Conservation (phyloP, 1,140 invertebrate genomes). For the Drosophila baimaii region DNA sequence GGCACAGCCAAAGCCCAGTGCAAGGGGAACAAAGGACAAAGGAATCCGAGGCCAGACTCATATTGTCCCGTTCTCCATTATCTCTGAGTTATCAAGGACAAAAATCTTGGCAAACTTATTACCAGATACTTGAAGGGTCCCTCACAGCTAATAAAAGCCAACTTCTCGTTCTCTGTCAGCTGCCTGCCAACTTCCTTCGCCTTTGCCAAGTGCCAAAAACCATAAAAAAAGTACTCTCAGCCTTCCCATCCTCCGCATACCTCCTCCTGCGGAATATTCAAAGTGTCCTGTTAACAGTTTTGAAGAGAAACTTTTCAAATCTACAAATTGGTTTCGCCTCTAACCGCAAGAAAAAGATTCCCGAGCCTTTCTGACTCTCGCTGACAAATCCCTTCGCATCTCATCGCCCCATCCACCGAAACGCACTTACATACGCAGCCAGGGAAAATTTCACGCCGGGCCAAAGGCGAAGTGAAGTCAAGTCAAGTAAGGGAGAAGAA, state of each 20-base stretch:
- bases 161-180: slow-evolving; percentile 47
- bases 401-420: too few species aligned
- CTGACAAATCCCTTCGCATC: slow-evolving; percentile 46
- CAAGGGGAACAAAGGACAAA: slow-evolving; percentile 15
- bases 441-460: slow-evolving; percentile 49
- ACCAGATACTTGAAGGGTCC: slow-evolving; percentile 55
- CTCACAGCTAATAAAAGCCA: slow-evolving; percentile 57
- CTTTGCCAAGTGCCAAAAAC: slow-evolving; percentile 30
- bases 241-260: background rate
- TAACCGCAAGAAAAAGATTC: slow-evolving; percentile 67
- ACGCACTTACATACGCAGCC: slow-evolving; percentile 32
- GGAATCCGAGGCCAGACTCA: background rate
- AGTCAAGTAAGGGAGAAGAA: slow-evolving; percentile 22
- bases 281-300: slow-evolving; percentile 79
- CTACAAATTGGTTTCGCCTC: slow-evolving; percentile 82
- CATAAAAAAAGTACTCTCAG: slow-evolving; percentile 30
- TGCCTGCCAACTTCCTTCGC: slow-evolving; percentile 36
- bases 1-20: background rate
- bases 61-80: slow-evolving; percentile 8
- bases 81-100: slow-evolving; percentile 23
- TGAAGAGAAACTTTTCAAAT: slow-evolving; percentile 76
- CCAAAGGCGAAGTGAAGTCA: slow-evolving; percentile 51
- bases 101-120: slow-evolving; percentile 53
- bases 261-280: slow-evolving; percentile 53
- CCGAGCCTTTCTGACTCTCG: slow-evolving; percentile 49